Conservation (phyloP, 2,888 invertebrate species). For the Trimorus sp. region DNA sequence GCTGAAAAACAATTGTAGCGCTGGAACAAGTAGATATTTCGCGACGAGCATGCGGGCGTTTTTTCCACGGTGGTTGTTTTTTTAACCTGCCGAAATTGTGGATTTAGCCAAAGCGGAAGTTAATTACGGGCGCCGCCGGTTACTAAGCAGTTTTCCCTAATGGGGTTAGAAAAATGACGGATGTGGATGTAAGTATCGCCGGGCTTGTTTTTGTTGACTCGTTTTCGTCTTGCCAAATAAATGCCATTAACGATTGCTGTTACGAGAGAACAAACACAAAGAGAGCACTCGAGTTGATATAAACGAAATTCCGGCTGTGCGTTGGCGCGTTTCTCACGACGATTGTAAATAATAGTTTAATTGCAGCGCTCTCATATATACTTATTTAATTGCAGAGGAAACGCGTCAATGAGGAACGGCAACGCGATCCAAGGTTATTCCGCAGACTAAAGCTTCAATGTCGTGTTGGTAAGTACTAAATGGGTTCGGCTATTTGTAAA, state of each 20-base stretch:
- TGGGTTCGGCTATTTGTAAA: slow-evolving; percentile 56
- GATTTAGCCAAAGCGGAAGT: too few relatives aligned
- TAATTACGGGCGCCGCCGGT: too few relatives aligned
- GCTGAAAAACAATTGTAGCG: too few relatives aligned
- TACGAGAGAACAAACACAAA: slow-evolving; percentile 17
- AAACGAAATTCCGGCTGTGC: not conserved
- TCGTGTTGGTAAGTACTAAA: slow-evolving; percentile 50
- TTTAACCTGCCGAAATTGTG: too few relatives aligned
- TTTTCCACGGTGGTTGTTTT: too few relatives aligned
- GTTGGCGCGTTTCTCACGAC: slow-evolving; percentile 45
- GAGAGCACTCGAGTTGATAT: not conserved
- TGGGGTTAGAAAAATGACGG: too few relatives aligned
- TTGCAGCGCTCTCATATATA: slow-evolving; percentile 43
- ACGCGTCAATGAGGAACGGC: slow-evolving; percentile 44
- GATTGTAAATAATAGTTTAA: slow-evolving; percentile 57
- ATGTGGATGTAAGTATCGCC: too few relatives aligned
- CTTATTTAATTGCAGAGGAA: slow-evolving; percentile 60
- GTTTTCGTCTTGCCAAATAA: not conserved
- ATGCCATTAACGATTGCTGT: slow-evolving; percentile 7
- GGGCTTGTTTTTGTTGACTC: not conserved
- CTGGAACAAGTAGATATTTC: too few relatives aligned
- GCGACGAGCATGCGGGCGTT: too few relatives aligned
- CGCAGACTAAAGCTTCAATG: slow-evolving; percentile 38
- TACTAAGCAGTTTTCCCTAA: too few relatives aligned
- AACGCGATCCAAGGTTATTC: slow-evolving; percentile 58